phyloP scores from a whole-genome alignment of 2,888 invertebrate species.

The Drosophila meridionalis region DNA sequence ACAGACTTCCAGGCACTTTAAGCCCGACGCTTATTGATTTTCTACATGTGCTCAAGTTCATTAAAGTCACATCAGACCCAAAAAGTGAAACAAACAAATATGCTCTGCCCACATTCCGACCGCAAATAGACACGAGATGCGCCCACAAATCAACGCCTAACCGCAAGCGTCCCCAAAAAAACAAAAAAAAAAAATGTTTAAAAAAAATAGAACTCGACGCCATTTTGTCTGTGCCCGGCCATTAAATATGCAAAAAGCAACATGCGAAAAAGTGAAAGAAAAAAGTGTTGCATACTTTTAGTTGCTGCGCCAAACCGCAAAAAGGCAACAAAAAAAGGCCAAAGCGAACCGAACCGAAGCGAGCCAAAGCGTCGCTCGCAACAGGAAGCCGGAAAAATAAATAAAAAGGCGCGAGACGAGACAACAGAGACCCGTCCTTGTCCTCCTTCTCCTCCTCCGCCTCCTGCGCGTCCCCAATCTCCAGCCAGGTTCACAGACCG shows the following conservation, averaged over 20 bases:
- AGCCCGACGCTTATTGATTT: slow-evolving; percentile 64
- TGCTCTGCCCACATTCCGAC: slow-evolving; percentile 51
- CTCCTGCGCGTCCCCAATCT: neutral
- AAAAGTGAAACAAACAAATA: slow-evolving; percentile 36
- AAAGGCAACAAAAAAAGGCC: slow-evolving; percentile 57
- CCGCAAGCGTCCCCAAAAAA: slow-evolving; percentile 49
- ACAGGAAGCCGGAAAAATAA: slow-evolving; percentile 79
- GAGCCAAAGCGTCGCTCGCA: slow-evolving; percentile 35
- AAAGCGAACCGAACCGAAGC: slow-evolving; percentile 13
- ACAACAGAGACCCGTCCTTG: slow-evolving; percentile 16
- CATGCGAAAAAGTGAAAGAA: slow-evolving; percentile 59
- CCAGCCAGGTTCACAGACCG: slow-evolving; percentile 5
- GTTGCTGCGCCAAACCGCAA: slow-evolving; percentile 76
- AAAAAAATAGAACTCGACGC: slow-evolving; percentile 43
- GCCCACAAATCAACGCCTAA: slow-evolving; percentile 79
- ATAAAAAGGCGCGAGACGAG: slow-evolving; percentile 62
- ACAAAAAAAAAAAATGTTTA: slow-evolving; percentile 34
- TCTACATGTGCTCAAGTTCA: slow-evolving; percentile 64
- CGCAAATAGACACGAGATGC: slow-evolving; percentile 73
- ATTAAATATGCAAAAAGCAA: slow-evolving; percentile 79
- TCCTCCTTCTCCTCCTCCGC: neutral
- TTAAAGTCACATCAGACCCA: slow-evolving; percentile 73
- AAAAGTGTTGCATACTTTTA: slow-evolving; percentile 79
- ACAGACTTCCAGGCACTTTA: slow-evolving; percentile 49
- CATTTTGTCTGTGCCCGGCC: slow-evolving; percentile 74